Evolutionary conservation across 1,140 invertebrate species (phyloP), one percentile per base, ranked within the genome.

Genomic region (Nebria ingens): DNA sequence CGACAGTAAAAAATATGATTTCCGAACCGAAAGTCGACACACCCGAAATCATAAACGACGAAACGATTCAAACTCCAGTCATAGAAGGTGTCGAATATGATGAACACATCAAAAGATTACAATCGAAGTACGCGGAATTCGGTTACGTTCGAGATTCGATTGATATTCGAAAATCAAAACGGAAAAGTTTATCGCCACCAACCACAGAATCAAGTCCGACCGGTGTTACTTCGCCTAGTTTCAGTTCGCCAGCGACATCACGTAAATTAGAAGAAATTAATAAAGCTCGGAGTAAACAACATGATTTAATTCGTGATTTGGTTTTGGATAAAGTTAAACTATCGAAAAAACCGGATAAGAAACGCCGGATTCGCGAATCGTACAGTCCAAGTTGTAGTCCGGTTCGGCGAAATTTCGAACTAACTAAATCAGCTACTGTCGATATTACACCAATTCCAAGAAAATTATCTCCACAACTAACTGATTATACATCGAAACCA

Each of bases 241-340:
- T 53, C 21, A 53, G 50, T 20, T 45, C 40, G 17, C 40, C 40
- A 0, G 66, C 70, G 0, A 80, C 77, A 2, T 73, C 72, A 1
- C 68, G 75, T 25, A 80, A 80, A 64, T 68, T 86, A 29, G 79
- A 84, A 64, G 81, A 84, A 69, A 75, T 85, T 11, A 79, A 76
- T 6, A 77, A 78, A 64, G 81, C 86, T 63, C 74, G 84, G 45
- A 77, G 75, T 2, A 83, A 84, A 66, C 82, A 86, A 63, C 84
- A 84, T 62, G 80, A 80, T 67, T 66, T 86, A 2, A 82, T 86
- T 57, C 83, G 87, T 62, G 84, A 88, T 66, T 74, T 90, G 65
- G 78, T 90, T 21, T 85, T 89, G 80, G 85, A 85, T 52, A 86
- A 86, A 65, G 74, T 88, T 49, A 78, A 82, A 58, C 79, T 81